These are phyloP conservation scores for Apocrypta bakeri DNA, from an alignment of 1,140 invertebrate species.

Conservation along the genomic window DNA sequence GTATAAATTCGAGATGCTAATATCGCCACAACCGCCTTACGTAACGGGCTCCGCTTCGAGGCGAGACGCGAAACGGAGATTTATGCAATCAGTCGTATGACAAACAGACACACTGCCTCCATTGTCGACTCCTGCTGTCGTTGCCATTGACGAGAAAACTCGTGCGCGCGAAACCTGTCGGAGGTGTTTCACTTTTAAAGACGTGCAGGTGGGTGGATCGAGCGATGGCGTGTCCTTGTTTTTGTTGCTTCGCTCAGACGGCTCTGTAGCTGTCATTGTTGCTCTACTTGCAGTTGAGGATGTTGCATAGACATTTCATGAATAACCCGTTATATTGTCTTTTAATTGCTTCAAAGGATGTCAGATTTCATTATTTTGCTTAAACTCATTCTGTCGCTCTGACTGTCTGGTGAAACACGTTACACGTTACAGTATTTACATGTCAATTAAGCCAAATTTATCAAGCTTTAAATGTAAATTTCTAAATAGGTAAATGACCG, in stretches of 20 bases:
- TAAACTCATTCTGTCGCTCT: too few species aligned
- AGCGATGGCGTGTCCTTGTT: not conserved
- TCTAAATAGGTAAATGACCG: too few species aligned
- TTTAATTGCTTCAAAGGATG: not conserved
- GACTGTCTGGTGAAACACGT: too few species aligned
- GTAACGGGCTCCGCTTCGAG: too few species aligned
- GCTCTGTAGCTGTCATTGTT: not conserved
- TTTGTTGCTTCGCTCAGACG: too few species aligned
- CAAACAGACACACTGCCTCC: constrained; percentile 1
- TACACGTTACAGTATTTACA: too few species aligned
- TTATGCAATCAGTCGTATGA: constrained; percentile 13
- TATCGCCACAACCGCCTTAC: not conserved
- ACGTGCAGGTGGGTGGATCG: not conserved
- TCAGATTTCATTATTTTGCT: too few species aligned
- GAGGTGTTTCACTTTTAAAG: not conserved
- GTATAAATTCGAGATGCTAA: constrained; percentile 11
- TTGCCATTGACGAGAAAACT: not conserved
- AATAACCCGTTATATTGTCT: not conserved
- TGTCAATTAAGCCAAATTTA: too few species aligned
- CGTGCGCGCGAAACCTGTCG: not conserved
- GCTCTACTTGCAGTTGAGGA: not conserved
- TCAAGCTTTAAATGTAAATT: too few species aligned
- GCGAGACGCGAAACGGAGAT: not conserved
- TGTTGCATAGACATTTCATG: not conserved
- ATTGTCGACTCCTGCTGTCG: not conserved